These are phyloP conservation scores for Anarrhichthys ocellatus DNA, from an alignment of 2,113 vertebrate species.

Conservation along the genomic window DNA sequence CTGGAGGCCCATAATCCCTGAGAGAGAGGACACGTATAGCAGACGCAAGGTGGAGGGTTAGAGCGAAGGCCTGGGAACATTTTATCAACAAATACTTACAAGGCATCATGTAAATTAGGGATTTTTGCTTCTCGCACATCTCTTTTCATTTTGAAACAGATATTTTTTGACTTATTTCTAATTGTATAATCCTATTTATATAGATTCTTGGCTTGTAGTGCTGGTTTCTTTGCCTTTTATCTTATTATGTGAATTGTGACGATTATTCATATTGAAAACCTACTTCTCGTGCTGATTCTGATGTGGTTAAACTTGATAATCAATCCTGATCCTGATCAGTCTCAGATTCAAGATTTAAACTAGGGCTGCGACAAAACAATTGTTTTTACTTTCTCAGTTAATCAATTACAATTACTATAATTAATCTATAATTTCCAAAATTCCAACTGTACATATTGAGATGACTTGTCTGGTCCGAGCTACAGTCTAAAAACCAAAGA, in stretches of 20 bases:
- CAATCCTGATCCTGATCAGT: not conserved
- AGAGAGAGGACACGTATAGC: not conserved
- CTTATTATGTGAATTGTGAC: not conserved
- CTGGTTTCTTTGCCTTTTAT: not conserved
- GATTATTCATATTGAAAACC: not conserved
- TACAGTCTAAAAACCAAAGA: too few species aligned
- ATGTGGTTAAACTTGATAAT: not conserved
- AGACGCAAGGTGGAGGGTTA: not conserved
- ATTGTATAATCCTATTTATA: not conserved
- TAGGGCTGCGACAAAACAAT: not conserved
- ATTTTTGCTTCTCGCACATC: not conserved
- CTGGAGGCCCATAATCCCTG: constrained; percentile 98
- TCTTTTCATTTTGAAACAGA: not conserved
- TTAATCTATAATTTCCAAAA: not conserved
- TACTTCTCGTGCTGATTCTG: not conserved
- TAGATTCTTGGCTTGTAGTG: not conserved
- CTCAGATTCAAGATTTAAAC: not conserved
- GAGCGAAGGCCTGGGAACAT: not conserved
- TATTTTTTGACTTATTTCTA: not conserved
- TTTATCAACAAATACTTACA: not conserved
- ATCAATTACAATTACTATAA: not conserved
- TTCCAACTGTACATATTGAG: not conserved
- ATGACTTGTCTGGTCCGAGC: not conserved
- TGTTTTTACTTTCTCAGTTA: not conserved
- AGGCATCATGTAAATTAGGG: not conserved